Evolutionary conservation across 2,113 vertebrate species (phyloP).

Genomic region (Verasper variegatus): DNA sequence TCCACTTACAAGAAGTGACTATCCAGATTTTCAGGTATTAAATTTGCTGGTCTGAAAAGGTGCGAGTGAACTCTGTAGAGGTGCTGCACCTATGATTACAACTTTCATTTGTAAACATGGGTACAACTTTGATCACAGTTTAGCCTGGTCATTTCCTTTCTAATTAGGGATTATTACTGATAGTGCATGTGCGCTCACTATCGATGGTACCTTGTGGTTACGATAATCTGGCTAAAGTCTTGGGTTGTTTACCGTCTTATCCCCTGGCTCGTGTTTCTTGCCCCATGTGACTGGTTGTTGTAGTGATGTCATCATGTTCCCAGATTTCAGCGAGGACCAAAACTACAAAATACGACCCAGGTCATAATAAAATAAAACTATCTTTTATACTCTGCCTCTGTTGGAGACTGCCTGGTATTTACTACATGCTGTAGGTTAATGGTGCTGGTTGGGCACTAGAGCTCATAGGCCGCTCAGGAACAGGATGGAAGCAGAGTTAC

Average conservation of each 20-base stretch:
- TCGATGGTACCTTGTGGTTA: not conserved
- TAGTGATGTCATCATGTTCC: not conserved
- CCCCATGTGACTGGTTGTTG: not conserved
- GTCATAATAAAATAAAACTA: not conserved
- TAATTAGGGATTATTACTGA: not conserved
- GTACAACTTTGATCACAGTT: not conserved
- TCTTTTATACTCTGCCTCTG: not conserved
- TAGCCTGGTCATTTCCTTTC: not conserved
- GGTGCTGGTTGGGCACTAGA: constrained; percentile 19
- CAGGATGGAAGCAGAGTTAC: constrained; percentile 51
- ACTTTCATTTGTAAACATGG: too few relatives aligned
- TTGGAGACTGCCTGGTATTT: constrained; percentile 3
- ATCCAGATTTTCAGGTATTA: too few relatives aligned
- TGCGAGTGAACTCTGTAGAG: not conserved
- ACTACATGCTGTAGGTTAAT: constrained; percentile 23
- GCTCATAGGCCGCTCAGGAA: constrained; percentile 41
- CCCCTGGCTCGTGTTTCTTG: not conserved
- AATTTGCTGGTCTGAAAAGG: not conserved
- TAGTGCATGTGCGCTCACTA: not conserved
- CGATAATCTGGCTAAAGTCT: constrained; percentile 1
- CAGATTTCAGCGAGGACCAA: not conserved
- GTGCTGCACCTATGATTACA: too few relatives aligned
- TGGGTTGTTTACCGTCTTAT: not conserved
- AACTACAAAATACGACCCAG: not conserved
- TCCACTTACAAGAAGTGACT: too few relatives aligned